Evolutionary conservation across 2,797 vertebrate species (phyloP).

Genomic region (Gambelia wislizenii): DNA sequence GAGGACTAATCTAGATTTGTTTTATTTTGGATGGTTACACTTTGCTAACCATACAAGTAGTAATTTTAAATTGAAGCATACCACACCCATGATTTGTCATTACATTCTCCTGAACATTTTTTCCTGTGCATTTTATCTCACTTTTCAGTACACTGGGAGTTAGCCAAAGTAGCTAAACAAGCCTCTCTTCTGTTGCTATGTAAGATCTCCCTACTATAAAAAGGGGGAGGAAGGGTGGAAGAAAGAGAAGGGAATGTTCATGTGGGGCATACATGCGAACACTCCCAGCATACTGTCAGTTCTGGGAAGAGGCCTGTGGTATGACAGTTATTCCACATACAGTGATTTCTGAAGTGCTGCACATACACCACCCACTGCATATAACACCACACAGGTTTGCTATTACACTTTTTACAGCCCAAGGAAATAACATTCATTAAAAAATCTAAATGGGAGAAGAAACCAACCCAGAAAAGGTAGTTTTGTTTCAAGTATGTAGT

Average conservation of each 20-base stretch:
- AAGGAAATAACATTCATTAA: conserved; percentile 6
- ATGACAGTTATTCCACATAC: neutral
- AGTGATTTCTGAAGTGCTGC: neutral
- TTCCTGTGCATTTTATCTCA: neutral
- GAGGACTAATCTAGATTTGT: neutral
- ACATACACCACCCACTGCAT: neutral
- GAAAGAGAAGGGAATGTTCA: neutral
- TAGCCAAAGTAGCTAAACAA: neutral
- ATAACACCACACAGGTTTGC: neutral
- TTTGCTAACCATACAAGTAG: neutral
- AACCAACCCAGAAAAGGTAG: neutral
- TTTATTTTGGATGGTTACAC: neutral
- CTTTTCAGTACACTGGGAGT: neutral
- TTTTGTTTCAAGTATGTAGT: neutral
- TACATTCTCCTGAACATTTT: neutral
- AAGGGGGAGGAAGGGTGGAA: neutral
- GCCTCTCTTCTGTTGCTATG: neutral
- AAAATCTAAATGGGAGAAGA: neutral
- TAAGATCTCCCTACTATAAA: neutral
- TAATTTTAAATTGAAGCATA: neutral
- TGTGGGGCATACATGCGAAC: neutral
- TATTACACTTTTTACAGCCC: neutral
- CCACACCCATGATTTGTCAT: neutral
- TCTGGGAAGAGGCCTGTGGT: neutral
- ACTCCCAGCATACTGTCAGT: neutral